Evolutionary conservation across 2,797 vertebrate genomes (phyloP), one percentile per base, ranked within the genome.

Genomic region (Molossus alvarezi): DNA sequence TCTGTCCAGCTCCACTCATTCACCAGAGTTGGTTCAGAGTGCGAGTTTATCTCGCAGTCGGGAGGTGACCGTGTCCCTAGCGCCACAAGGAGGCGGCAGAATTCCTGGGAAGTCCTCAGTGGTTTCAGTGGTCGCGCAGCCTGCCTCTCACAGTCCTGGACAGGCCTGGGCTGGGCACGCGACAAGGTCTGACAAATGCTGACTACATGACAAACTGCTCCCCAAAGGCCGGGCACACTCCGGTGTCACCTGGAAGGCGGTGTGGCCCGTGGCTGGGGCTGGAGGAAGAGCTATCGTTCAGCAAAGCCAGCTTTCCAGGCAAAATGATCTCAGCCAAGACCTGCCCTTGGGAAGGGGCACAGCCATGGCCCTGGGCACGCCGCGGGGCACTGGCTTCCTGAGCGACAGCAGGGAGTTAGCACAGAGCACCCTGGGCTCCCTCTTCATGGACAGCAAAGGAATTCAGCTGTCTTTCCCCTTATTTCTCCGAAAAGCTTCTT

Each of bases 401-500:
- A 33, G 33, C 33, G 33, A 33, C 33, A 33, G 33, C 33, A 33
- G 33, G 18, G n/a, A 18, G 58, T 57, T 65, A 65, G 53, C 3
- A 10, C 14, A 14, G 8, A 17, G 79, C 83, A 67, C 83, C 8
- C 18, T 12, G 41, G 13, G 29, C 64, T 6, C 23, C 53, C 15
- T 6, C 25, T 94, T 82, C 33, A 92, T 20, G 18, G 3, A 71
- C 86, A 93, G 71, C 29, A 53, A 88, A 90, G 81, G 91, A 73
- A 57, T 17, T 62, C 60, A 84, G 41, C 51, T 67, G 14, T 25
- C 69, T 96, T 82, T 72, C 33, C 65, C 62, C 15, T 71, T 75
- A 60, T 67, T 87, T 73, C 60, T 95, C 92, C 93, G 27, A 87
- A 53, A 69, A 55, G 17, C 23, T 51, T 67, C 21, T 87, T 93